Percentiles rank a stretch among this genome's conserved stretches.
phyloP scores from a whole-genome alignment of 2,113 vertebrate species.

The Hippotragus niger region DNA sequence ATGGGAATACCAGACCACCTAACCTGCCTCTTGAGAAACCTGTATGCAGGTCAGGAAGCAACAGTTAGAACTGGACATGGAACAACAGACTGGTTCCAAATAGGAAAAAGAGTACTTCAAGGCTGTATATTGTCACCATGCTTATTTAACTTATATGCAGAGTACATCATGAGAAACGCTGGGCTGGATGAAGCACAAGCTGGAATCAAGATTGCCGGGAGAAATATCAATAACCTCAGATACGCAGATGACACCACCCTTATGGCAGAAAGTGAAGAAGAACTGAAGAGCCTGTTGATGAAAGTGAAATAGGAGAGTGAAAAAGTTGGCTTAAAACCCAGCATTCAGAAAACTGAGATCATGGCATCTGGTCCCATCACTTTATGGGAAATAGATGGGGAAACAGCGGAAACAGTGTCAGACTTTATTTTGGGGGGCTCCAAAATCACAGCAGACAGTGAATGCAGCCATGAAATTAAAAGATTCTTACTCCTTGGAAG shows the following conservation, averaged over 20 bases:
- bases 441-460: neutral
- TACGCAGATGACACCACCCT: neutral
- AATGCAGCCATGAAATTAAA: neutral
- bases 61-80: neutral
- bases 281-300: neutral
- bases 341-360: neutral
- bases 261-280: neutral
- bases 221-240: neutral
- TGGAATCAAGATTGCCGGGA: neutral
- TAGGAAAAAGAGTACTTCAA: neutral
- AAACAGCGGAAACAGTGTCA: neutral
- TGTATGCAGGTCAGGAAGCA: neutral
- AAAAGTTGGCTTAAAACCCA: neutral
- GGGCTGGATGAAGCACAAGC: neutral
- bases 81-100: neutral
- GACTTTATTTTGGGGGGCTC: neutral
- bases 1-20: neutral
- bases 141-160: neutral
- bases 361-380: neutral
- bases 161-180: neutral
- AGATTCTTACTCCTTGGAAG: neutral
- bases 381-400: neutral
- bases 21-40: neutral
- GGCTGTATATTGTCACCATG: neutral
- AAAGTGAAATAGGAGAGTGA: neutral